Conservation (phyloP, 2,888 invertebrate species). For the Acleris holmiana region DNA sequence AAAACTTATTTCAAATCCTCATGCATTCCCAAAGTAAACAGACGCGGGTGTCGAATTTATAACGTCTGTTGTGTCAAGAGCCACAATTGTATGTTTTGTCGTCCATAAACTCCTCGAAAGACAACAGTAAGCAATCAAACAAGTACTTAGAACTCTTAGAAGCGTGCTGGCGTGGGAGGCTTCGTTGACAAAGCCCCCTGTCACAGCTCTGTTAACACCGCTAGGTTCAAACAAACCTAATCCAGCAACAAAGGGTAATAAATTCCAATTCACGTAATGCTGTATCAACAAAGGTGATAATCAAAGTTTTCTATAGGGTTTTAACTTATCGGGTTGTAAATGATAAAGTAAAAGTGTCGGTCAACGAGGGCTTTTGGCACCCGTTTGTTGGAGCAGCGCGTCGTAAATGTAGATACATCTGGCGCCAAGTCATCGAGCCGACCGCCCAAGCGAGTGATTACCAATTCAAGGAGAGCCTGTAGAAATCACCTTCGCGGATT, state of each 20-base stretch:
- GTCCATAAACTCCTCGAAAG: constrained; percentile 18
- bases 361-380: constrained; percentile 81
- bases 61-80: constrained; percentile 34
- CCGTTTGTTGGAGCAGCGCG: constrained; percentile 62
- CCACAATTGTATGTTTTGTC: constrained; percentile 21
- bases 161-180: constrained; percentile 35
- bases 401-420: constrained; percentile 62
- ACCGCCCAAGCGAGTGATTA: constrained; percentile 36
- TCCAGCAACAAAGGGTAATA: constrained; percentile 46
- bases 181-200: constrained; percentile 24
- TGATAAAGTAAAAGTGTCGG: constrained; percentile 74
- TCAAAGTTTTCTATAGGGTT: constrained; percentile 52
- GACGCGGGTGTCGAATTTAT: constrained; percentile 29
- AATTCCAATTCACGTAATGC: constrained; percentile 49
- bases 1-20: background rate
- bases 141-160: constrained; percentile 8
- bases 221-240: constrained; percentile 25
- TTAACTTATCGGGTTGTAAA: constrained; percentile 71
- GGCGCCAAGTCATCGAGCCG: constrained; percentile 61
- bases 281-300: constrained; percentile 68
- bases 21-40: background rate
- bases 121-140: constrained; percentile 33
- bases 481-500: background rate
- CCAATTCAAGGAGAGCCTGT: background rate
- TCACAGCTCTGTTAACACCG: constrained; percentile 9